Evolutionary conservation across 2,113 vertebrate genomes (phyloP).

Genomic region (Oxygymnocypris stewartii): DNA sequence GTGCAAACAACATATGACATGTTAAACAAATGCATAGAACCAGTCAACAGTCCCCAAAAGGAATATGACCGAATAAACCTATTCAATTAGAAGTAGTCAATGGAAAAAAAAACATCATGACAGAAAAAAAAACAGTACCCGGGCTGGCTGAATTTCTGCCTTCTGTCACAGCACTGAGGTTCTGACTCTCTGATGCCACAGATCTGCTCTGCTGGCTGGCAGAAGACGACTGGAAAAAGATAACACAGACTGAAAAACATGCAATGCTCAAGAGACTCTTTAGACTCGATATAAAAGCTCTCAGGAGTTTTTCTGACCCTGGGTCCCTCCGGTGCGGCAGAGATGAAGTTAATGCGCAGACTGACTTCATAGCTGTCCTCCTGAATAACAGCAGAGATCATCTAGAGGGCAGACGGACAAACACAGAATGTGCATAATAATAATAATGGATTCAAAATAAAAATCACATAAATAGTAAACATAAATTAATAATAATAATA

Average conservation of each 20-base stretch:
- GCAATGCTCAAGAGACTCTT: not conserved
- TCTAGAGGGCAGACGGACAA: constrained; percentile 68
- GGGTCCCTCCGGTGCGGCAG: constrained; percentile 56
- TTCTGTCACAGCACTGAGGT: constrained; percentile 65
- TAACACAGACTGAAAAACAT: not conserved
- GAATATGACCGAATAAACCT: not conserved
- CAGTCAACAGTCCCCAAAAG: not conserved
- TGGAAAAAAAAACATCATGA: not conserved
- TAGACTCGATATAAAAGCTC: not conserved
- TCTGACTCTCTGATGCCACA: constrained; percentile 57
- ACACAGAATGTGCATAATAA: not conserved
- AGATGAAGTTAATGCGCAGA: constrained; percentile 82
- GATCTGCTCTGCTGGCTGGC: constrained; percentile 61
- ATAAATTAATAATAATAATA: not conserved
- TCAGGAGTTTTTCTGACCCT: constrained; percentile 49
- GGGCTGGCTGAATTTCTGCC: constrained; percentile 62
- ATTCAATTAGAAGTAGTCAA: not conserved
- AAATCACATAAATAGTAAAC: too few relatives aligned
- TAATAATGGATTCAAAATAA: not conserved
- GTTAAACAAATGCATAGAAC: not conserved
- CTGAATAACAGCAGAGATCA: constrained; percentile 82
- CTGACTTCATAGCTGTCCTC: constrained; percentile 83
- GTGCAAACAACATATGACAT: constrained; percentile 56
- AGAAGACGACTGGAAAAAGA: constrained; percentile 61
- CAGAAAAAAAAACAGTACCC: constrained; percentile 57